Conservation (phyloP, 2,888 invertebrate genomes). For the Julus scandinavius region DNA sequence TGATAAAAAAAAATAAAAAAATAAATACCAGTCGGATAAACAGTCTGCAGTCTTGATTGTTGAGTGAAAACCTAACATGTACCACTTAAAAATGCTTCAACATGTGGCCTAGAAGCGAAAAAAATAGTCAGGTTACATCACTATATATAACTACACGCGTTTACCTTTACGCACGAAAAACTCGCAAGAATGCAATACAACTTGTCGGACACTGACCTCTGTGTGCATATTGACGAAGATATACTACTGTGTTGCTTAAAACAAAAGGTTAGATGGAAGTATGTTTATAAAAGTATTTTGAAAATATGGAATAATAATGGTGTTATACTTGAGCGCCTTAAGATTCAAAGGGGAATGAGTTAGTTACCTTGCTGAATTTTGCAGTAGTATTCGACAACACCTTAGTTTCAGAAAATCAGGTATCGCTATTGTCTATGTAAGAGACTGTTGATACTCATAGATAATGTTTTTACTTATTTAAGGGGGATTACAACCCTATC, state of each 20-base stretch:
- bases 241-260: not conserved
- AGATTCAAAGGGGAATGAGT: too few relatives aligned
- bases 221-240: not conserved
- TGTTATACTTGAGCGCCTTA: not conserved
- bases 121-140: not conserved
- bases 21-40: not conserved
- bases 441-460: too few relatives aligned
- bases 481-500: too few relatives aligned
- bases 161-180: conserved; percentile 33
- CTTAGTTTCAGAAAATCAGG: too few relatives aligned
- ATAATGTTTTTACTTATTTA: too few relatives aligned
- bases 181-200: conserved; percentile 1
- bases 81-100: not conserved
- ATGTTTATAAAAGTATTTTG: not conserved
- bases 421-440: too few relatives aligned
- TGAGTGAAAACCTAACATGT: conserved; percentile 7
- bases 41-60: conserved; percentile 5
- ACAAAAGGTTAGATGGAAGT: not conserved
- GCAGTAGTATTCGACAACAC: too few relatives aligned
- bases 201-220: not conserved
- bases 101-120: not conserved
- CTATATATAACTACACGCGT: conserved; percentile 26
- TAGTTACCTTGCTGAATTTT: too few relatives aligned
- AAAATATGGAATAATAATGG: not conserved
- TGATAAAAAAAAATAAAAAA: too few relatives aligned